These are phyloP conservation scores for Protodeltote pygarga DNA, from an alignment of 2,888 invertebrate species.

Conservation along the genomic window DNA sequence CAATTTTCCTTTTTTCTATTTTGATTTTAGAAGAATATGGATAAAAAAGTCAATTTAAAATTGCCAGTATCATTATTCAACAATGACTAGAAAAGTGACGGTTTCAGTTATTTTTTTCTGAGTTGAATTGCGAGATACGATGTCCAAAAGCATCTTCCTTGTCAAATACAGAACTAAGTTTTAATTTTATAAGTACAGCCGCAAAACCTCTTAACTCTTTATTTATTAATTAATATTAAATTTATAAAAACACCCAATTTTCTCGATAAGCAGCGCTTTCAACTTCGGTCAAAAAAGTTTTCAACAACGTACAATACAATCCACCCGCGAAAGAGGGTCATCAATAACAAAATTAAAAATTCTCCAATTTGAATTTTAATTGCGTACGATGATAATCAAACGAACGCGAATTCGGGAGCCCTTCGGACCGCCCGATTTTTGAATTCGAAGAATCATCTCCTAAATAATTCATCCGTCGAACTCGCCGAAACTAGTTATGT, in stretches of 20 bases:
- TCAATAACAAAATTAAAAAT: constrained; percentile 86
- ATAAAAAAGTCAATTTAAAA: no score
- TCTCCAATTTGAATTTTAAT: constrained; percentile 86
- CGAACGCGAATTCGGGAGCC: constrained; percentile 78
- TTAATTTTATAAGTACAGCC: constrained; percentile 1
- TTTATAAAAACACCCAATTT: constrained; percentile 70
- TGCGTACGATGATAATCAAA: constrained; percentile 84
- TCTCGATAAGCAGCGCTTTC: constrained; percentile 65
- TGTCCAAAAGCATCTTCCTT: no score
- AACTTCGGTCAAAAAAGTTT: constrained; percentile 71
- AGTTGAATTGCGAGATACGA: no score
- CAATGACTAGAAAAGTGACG: no score
- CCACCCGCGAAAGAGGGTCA: constrained; percentile 77
- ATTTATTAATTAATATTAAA: constrained; percentile 42
- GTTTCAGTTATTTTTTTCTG: no score
- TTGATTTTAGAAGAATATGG: no score
- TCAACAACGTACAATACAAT: constrained; percentile 78
- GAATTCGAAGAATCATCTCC: constrained; percentile 73
- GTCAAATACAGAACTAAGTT: neutral
- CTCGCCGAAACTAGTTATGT: constrained; percentile 72
- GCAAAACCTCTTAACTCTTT: neutral
- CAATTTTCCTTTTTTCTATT: no score
- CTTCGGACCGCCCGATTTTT: constrained; percentile 64
- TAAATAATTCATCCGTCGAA: constrained; percentile 79
- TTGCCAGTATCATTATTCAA: no score